These are phyloP conservation scores for Arnoldichthys spilopterus DNA, from an alignment of 2,797 vertebrate genomes.

Conservation along the genomic window DNA sequence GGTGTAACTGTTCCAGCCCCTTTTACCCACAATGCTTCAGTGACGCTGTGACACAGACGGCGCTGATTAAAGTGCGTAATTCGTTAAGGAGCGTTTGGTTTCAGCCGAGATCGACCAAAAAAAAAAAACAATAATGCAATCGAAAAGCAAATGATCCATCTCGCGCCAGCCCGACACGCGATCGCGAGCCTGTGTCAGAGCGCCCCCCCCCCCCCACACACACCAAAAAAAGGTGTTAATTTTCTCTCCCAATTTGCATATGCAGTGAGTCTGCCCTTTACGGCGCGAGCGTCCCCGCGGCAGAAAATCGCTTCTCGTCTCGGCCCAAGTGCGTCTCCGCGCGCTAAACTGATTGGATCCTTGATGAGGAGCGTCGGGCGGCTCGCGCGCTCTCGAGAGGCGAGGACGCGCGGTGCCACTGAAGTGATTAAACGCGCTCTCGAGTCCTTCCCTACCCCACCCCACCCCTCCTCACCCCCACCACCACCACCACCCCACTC, in stretches of 20 bases:
- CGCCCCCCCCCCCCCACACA: too few relatives aligned
- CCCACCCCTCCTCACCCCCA: constrained; percentile 41
- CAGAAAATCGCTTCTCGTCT: constrained; percentile 64
- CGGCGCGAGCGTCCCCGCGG: constrained; percentile 52
- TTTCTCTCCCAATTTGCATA: constrained; percentile 87
- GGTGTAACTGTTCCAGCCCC: not conserved
- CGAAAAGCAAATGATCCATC: constrained; percentile 36
- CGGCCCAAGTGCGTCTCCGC: constrained; percentile 63
- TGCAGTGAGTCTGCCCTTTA: constrained; percentile 68
- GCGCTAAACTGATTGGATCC: constrained; percentile 78
- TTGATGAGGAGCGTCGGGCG: constrained; percentile 80
- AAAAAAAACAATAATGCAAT: constrained; percentile 48
- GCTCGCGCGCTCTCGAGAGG: constrained; percentile 74
- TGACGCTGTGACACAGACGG: constrained; percentile 18
- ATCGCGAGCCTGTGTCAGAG: constrained; percentile 56
- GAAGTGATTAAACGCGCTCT: constrained; percentile 88
- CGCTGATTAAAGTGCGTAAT: constrained; percentile 54
- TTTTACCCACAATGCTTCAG: not conserved
- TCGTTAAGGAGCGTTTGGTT: constrained; percentile 36
- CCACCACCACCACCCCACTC: constrained; percentile 24
- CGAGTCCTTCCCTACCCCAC: constrained; percentile 41
- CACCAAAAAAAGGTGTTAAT: constrained; percentile 57
- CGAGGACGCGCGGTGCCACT: constrained; percentile 78
- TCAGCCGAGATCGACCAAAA: constrained; percentile 36
- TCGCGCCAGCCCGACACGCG: constrained; percentile 38